A percentile compares a stretch with the other conserved stretches of the same genome.
Evolutionary conservation across 2,888 invertebrate species (phyloP).

Genomic region (Eupeodes latifasciatus): DNA sequence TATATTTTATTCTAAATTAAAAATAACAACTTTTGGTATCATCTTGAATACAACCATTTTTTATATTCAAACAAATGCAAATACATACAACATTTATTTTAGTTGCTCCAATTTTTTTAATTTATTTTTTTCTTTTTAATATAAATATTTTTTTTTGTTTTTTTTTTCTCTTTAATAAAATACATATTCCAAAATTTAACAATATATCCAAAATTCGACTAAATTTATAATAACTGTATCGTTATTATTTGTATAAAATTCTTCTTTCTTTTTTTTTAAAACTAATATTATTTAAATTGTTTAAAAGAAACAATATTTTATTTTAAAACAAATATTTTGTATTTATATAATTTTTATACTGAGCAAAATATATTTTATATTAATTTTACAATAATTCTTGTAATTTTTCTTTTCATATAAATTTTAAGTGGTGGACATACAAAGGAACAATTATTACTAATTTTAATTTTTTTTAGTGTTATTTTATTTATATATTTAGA

Average conservation of each 20-base stretch:
- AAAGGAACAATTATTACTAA: slow-evolving; percentile 58
- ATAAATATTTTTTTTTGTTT: not conserved
- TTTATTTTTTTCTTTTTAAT: not conserved
- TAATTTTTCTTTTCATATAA: slow-evolving; percentile 3
- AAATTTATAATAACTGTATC: slow-evolving; percentile 46
- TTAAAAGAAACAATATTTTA: slow-evolving; percentile 33
- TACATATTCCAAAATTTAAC: slow-evolving; percentile 71
- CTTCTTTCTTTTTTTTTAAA: not conserved
- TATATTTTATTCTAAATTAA: slow-evolving; percentile 15
- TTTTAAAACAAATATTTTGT: slow-evolving; percentile 35
- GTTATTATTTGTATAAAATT: slow-evolving; percentile 34
- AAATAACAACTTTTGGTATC: slow-evolving; percentile 56
- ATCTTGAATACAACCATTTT: slow-evolving; percentile 70
- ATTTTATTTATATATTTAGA: slow-evolving; percentile 29
- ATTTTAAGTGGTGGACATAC: slow-evolving; percentile 6
- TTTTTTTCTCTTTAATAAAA: slow-evolving; percentile 57
- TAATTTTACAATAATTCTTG: not conserved
- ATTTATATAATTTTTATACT: slow-evolving; percentile 34
- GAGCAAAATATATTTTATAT: slow-evolving; percentile 39
- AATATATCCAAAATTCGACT: slow-evolving; percentile 67
- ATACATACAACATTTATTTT: slow-evolving; percentile 32
- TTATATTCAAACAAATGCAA: slow-evolving; percentile 39
- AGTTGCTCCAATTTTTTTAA: slow-evolving; percentile 34
- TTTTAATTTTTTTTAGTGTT: slow-evolving; percentile 19
- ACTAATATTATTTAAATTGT: slow-evolving; percentile 2